phyloP scores from a whole-genome alignment of 2,888 invertebrate species.

The Brachyopa scutellaris region DNA sequence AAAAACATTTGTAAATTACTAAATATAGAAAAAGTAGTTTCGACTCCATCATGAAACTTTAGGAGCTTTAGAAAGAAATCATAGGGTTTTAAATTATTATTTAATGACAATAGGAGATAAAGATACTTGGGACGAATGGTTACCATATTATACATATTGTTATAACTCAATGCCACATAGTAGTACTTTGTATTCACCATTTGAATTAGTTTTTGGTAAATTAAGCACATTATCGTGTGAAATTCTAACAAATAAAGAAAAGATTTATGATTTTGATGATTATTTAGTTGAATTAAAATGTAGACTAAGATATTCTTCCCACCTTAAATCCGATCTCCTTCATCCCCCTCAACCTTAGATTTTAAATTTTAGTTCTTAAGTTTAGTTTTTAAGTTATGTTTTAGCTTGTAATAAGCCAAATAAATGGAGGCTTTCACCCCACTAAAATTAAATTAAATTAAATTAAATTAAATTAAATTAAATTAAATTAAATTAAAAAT shows the following conservation, averaged over 20 bases:
- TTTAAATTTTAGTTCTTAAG: too few relatives aligned
- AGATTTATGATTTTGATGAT: neutral
- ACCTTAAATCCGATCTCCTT: too few relatives aligned
- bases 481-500: too few relatives aligned
- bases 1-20: conserved; percentile 41
- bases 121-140: neutral
- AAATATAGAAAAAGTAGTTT: conserved; percentile 42
- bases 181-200: neutral
- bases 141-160: conserved; percentile 9
- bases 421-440: too few relatives aligned
- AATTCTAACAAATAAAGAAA: conserved; percentile 4
- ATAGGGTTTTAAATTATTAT: conserved; percentile 46
- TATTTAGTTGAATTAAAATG: neutral
- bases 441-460: too few relatives aligned
- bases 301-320: neutral
- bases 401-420: too few relatives aligned
- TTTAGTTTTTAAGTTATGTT: too few relatives aligned
- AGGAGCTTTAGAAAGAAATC: conserved; percentile 51
- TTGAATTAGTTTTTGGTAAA: conserved; percentile 12
- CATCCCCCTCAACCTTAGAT: too few relatives aligned
- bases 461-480: too few relatives aligned
- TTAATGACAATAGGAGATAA: neutral
- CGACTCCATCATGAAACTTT: conserved; percentile 54
- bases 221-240: conserved; percentile 16
- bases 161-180: conserved; percentile 10